These are phyloP conservation scores for Alsophila aescularia DNA, from an alignment of 2,888 invertebrate species.

Conservation along the genomic window DNA sequence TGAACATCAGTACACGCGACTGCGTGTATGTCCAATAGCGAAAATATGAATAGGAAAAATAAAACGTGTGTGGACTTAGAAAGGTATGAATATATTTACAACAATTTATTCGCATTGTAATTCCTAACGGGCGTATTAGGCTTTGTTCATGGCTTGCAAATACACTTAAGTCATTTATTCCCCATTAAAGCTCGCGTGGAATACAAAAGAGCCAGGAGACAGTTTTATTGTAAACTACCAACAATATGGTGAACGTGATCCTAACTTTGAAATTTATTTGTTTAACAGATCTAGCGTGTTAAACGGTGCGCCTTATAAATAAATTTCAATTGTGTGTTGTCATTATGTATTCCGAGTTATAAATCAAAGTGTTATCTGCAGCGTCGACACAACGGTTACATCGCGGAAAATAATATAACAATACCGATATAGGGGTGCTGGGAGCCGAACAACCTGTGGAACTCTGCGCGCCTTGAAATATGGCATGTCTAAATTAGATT, in stretches of 20 bases:
- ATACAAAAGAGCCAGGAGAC: constrained; percentile 67
- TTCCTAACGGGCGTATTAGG: constrained; percentile 25
- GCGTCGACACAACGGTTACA: constrained; percentile 71
- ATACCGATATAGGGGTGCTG: constrained; percentile 69
- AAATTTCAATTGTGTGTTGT: constrained; percentile 82
- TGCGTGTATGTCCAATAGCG: constrained; percentile 16
- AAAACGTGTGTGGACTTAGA: constrained; percentile 3
- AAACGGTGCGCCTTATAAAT: constrained; percentile 76
- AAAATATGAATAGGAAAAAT: constrained; percentile 18
- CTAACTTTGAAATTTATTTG: constrained; percentile 77
- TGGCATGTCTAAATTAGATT: too few species aligned
- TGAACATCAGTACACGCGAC: constrained; percentile 22
- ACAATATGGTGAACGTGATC: constrained; percentile 70
- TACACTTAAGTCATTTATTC: constrained; percentile 41
- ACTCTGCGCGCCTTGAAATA: constrained; percentile 5
- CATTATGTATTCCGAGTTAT: constrained; percentile 79
- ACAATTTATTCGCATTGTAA: constrained; percentile 29
- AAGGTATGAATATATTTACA: constrained; percentile 16
- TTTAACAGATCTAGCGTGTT: constrained; percentile 52
- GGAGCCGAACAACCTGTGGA: constrained; percentile 32
- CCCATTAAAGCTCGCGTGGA: constrained; percentile 60
- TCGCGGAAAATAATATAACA: constrained; percentile 76
- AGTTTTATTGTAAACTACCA: constrained; percentile 62
- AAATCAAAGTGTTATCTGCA: constrained; percentile 80
- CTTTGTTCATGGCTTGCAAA: constrained; percentile 27